These are phyloP conservation scores for Sitophilus oryzae DNA, from an alignment of 1,140 invertebrate genomes.

Conservation along the genomic window DNA sequence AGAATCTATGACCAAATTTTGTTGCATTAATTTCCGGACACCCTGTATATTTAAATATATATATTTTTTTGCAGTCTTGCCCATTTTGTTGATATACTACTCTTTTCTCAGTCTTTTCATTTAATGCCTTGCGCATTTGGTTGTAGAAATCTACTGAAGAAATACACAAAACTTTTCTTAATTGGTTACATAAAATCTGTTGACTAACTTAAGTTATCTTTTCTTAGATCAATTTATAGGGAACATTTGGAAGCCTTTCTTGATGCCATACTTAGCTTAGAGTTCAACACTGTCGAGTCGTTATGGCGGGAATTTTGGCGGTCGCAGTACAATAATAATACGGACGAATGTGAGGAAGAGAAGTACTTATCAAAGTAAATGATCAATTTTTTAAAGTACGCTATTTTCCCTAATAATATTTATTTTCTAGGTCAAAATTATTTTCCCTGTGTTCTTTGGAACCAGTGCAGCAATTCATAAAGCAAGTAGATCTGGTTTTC, in stretches of 20 bases:
- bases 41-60: too few species aligned
- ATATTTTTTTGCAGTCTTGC: too few species aligned
- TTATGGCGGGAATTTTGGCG: slow-evolving; percentile 92
- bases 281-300: slow-evolving; percentile 83
- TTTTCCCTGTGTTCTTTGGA: slow-evolving; percentile 51
- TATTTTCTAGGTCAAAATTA: slow-evolving; percentile 50
- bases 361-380: slow-evolving; percentile 66
- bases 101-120: too few species aligned
- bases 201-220: too few species aligned
- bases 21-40: too few species aligned
- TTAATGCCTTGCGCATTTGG: too few species aligned
- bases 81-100: too few species aligned
- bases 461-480: slow-evolving; percentile 54
- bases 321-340: slow-evolving; percentile 69
- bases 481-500: slow-evolving; percentile 83
- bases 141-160: too few species aligned
- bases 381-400: background rate
- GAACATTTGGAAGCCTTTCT: slow-evolving; percentile 90
- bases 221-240: slow-evolving; percentile 70
- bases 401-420: background rate
- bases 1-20: too few species aligned
- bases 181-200: too few species aligned
- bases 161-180: too few species aligned
- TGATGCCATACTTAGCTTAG: slow-evolving; percentile 87
- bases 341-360: slow-evolving; percentile 69